Evolutionary conservation across 2,113 vertebrate genomes (phyloP).

Genomic region (Chamaetylas fuelleborni): DNA sequence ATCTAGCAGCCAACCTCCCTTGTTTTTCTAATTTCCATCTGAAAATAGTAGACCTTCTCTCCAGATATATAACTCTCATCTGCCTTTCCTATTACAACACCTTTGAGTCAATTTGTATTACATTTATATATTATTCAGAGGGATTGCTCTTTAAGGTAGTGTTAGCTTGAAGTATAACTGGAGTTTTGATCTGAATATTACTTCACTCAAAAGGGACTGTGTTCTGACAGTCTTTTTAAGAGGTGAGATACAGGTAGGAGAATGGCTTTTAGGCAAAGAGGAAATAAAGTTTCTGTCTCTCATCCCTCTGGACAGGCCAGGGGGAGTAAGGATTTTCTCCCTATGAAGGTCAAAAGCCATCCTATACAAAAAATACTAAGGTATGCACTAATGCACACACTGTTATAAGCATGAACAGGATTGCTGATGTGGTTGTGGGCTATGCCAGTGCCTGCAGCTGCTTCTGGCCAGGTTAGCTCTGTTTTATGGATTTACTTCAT

Average conservation of each 20-base stretch:
- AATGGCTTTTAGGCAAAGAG: not conserved
- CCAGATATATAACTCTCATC: not conserved
- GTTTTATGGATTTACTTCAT: not conserved
- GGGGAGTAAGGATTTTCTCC: not conserved
- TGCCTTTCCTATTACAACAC: not conserved
- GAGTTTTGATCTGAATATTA: not conserved
- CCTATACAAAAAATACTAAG: not conserved
- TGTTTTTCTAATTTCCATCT: not conserved
- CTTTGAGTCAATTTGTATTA: not conserved
- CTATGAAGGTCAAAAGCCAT: not conserved
- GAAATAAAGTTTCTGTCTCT: not conserved
- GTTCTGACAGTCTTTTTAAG: rapidly evolving
- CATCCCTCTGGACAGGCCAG: not conserved
- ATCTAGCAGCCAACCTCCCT: not conserved
- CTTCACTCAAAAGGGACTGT: not conserved
- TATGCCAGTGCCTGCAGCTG: not conserved
- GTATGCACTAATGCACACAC: not conserved
- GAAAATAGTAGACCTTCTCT: not conserved
- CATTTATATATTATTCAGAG: not conserved
- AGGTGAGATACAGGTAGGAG: not conserved
- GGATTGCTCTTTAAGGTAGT: not conserved
- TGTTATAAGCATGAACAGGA: not conserved
- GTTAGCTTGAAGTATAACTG: not conserved
- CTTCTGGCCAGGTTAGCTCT: not conserved
- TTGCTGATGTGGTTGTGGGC: not conserved